Percentiles rank a stretch among this genome's conserved stretches.
Conservation (phyloP, 2,797 vertebrate genomes). For the Liasis olivaceus region DNA sequence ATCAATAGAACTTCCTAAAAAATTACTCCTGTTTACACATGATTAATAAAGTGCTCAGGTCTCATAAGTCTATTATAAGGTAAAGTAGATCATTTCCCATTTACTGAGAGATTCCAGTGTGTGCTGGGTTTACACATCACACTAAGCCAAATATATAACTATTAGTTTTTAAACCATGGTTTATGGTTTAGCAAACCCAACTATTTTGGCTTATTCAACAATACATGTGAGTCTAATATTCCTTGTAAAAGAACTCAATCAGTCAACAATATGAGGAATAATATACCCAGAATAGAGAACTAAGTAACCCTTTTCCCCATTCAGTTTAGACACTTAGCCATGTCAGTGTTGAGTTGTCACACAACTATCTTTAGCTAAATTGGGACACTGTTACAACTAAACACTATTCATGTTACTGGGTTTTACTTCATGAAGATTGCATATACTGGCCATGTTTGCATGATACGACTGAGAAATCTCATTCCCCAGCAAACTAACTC, state of each 20-base stretch:
- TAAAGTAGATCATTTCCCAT: background rate
- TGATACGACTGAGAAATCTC: background rate
- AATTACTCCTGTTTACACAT: background rate
- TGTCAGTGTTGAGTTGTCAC: background rate
- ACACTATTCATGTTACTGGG: background rate
- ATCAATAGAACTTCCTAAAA: constrained; percentile 5
- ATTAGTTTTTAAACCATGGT: background rate
- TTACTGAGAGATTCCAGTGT: background rate
- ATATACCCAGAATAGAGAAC: background rate
- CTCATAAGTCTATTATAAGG: background rate
- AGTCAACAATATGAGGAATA: background rate
- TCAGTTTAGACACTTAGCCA: background rate
- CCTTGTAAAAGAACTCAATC: background rate
- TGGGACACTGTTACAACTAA: background rate
- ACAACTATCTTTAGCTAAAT: background rate
- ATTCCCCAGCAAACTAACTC: background rate
- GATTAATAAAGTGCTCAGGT: background rate
- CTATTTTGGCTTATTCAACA: background rate
- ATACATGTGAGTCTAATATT: background rate
- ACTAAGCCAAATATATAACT: background rate
- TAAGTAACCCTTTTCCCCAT: background rate
- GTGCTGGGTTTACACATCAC: background rate
- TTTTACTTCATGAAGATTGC: background rate
- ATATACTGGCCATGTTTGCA: background rate
- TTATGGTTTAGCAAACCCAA: background rate